Percentiles rank a stretch among this genome's conserved stretches.
Evolutionary conservation across 2,797 vertebrate species (phyloP).

Genomic region (Buceros bicornis): DNA sequence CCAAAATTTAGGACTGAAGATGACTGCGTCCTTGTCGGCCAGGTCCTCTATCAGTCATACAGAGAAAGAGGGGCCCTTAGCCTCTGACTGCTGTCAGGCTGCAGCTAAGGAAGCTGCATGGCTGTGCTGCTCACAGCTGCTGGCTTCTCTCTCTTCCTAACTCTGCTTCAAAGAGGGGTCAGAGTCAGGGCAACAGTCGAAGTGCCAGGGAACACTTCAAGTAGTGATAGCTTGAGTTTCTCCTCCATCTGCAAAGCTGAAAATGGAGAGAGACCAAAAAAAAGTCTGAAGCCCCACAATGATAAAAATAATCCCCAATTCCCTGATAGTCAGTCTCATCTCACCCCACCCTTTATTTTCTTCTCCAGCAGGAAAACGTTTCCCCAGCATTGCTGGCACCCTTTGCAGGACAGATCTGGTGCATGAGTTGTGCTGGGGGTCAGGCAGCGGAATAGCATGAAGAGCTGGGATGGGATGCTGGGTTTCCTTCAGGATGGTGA

Average conservation of each 20-base stretch:
- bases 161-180: background rate
- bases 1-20: background rate
- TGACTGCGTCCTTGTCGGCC: background rate
- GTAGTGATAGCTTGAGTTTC: background rate
- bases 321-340: background rate
- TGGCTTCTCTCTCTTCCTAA: background rate
- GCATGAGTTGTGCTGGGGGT: background rate
- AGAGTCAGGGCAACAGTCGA: constrained; percentile 1
- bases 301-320: constrained; percentile 43
- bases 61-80: background rate
- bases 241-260: constrained; percentile 33
- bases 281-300: background rate
- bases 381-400: constrained; percentile 15
- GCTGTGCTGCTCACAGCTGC: background rate
- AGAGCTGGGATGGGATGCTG: background rate
- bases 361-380: constrained; percentile 25
- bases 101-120: background rate
- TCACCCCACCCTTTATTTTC: constrained; percentile 41
- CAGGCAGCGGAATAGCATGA: background rate
- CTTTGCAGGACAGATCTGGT: background rate
- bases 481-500: background rate
- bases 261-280: constrained; percentile 32
- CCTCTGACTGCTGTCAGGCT: background rate
- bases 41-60: background rate
- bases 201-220: constrained; percentile 9